phyloP scores from a whole-genome alignment of 2,888 invertebrate species.

The Torymus tubicola region DNA sequence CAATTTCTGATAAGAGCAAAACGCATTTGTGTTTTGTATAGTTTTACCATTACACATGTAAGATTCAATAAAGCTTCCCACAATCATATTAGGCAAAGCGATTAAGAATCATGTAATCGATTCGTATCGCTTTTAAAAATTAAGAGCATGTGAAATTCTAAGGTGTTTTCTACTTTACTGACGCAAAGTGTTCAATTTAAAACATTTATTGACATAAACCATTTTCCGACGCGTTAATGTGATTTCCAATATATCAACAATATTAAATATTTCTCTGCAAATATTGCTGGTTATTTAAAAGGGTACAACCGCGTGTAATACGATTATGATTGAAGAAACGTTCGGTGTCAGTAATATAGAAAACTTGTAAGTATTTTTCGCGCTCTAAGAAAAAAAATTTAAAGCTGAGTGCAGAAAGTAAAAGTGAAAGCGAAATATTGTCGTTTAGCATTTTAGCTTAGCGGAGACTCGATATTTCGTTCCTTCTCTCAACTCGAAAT shows the following conservation, averaged over 20 bases:
- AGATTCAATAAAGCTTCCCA: slow-evolving; percentile 43
- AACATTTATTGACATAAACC: too few species aligned
- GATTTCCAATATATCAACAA: too few species aligned
- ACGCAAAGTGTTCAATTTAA: too few species aligned
- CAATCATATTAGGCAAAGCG: slow-evolving; percentile 36
- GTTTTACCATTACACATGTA: slow-evolving; percentile 8
- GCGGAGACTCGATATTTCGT: slow-evolving; percentile 51
- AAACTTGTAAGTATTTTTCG: neutral
- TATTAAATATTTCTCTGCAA: too few species aligned
- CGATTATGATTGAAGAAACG: neutral
- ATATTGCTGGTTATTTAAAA: too few species aligned
- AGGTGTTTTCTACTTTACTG: too few species aligned
- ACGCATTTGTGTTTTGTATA: slow-evolving; percentile 20
- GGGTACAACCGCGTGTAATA: too few species aligned
- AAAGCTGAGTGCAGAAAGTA: slow-evolving; percentile 11
- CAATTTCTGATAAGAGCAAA: neutral
- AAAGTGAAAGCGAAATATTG: slow-evolving; percentile 41
- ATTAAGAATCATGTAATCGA: slow-evolving; percentile 4
- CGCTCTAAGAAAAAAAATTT: neutral
- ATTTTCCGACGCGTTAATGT: too few species aligned
- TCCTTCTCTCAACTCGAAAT: slow-evolving; percentile 61
- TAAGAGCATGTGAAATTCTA: too few species aligned
- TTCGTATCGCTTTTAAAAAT: neutral
- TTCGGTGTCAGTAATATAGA: neutral
- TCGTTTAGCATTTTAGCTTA: slow-evolving; percentile 52